phyloP scores from a whole-genome alignment of 2,797 vertebrate species.

The Pseudochromis fuscus region DNA sequence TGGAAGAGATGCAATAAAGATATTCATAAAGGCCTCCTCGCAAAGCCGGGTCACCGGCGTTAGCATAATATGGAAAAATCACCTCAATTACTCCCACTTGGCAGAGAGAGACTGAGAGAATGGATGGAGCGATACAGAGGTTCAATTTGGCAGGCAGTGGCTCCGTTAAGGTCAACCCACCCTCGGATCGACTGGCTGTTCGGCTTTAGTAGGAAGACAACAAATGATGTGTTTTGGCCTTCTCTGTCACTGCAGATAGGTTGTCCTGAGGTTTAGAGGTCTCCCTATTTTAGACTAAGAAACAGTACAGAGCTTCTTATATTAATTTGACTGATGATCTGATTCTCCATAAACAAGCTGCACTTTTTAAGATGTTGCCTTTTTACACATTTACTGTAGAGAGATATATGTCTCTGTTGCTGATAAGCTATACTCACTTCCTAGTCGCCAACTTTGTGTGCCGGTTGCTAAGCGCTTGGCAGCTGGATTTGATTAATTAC shows the following conservation, averaged over 20 bases:
- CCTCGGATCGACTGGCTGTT: slow-evolving; percentile 46
- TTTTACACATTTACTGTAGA: too few species aligned
- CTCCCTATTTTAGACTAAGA: slow-evolving; percentile 20
- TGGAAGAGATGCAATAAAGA: slow-evolving; percentile 63
- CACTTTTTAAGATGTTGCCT: too few species aligned
- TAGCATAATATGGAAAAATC: slow-evolving; percentile 72
- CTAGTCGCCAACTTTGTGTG: neutral
- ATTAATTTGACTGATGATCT: too few species aligned
- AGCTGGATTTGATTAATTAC: too few species aligned
- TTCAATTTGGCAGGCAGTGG: slow-evolving; percentile 52
- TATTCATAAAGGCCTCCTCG: slow-evolving; percentile 58
- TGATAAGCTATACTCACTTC: too few species aligned
- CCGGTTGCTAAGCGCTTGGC: neutral
- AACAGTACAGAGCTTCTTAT: slow-evolving; percentile 2
- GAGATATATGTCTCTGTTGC: too few species aligned
- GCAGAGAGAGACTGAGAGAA: slow-evolving; percentile 48
- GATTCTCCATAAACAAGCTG: too few species aligned
- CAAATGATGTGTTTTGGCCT: slow-evolving; percentile 40
- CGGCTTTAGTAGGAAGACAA: slow-evolving; percentile 37
- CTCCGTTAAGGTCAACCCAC: slow-evolving; percentile 61
- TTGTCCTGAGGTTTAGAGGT: slow-evolving; percentile 16
- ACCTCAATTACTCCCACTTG: slow-evolving; percentile 68
- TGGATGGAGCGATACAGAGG: slow-evolving; percentile 45
- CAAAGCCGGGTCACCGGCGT: slow-evolving; percentile 51
- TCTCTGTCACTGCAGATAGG: slow-evolving; percentile 45